A percentile compares a stretch with the other conserved stretches of the same genome.
Conservation (phyloP, 2,797 vertebrate genomes). For the Choloepus didactylus region DNA sequence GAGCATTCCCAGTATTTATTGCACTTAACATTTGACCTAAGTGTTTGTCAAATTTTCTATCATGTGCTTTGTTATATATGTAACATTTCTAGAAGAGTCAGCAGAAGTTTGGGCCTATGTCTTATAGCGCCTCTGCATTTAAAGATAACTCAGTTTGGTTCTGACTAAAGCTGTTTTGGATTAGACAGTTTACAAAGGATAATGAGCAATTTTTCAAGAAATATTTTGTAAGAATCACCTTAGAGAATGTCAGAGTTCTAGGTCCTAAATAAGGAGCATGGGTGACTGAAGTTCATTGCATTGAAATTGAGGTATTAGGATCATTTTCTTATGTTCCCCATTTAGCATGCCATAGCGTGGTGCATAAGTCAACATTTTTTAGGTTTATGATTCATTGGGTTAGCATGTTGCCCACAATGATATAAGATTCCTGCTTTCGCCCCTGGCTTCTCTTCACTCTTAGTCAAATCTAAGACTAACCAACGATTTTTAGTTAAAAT, state of each 20-base stretch:
- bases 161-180: neutral
- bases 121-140: neutral
- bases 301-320: neutral
- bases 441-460: neutral
- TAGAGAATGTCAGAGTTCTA: neutral
- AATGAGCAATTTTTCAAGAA: neutral
- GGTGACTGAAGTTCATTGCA: neutral
- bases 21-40: too few relatives aligned
- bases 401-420: fast-evolving
- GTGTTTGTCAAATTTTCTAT: too few relatives aligned
- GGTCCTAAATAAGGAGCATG: neutral
- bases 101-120: neutral
- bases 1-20: slow-evolving; percentile 80
- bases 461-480: neutral
- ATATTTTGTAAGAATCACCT: neutral
- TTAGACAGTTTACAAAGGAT: neutral
- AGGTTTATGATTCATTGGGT: neutral
- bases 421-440: neutral
- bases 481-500: neutral
- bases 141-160: neutral
- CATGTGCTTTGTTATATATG: too few relatives aligned
- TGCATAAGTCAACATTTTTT: neutral
- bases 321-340: neutral
- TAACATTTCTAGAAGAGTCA: neutral
- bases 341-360: neutral